phyloP scores from a whole-genome alignment of 2,113 vertebrate species.

The Cavia porcellus region DNA sequence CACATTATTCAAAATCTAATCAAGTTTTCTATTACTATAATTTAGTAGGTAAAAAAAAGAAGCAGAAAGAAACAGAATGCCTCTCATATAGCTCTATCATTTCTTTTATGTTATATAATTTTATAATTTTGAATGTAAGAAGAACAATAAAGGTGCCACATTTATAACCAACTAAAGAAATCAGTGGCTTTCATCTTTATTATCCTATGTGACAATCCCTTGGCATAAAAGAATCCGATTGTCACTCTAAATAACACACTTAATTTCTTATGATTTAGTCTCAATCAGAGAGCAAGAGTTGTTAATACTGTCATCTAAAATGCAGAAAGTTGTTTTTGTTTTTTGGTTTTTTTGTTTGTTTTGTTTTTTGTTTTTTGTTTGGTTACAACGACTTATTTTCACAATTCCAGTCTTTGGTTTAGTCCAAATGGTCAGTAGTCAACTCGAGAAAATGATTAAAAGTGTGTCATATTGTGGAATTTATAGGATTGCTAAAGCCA shows the following conservation, averaged over 20 bases:
- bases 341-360: too few species aligned
- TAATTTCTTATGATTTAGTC: not conserved
- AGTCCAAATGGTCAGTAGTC: not conserved
- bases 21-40: not conserved
- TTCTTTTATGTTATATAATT: not conserved
- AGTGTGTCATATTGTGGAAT: not conserved
- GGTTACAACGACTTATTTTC: not conserved
- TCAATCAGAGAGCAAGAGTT: not conserved
- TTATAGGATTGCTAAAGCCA: not conserved
- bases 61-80: not conserved
- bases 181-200: not conserved
- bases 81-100: not conserved
- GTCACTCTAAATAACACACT: not conserved
- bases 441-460: not conserved
- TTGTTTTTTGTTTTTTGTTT: too few species aligned
- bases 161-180: not conserved
- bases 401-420: not conserved
- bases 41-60: not conserved
- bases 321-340: not conserved
- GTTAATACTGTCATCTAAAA: not conserved
- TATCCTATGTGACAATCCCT: not conserved
- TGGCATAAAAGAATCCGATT: not conserved
- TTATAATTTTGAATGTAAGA: not conserved
- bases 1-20: not conserved
- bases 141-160: not conserved